Percentiles rank a stretch among this genome's conserved stretches.
Evolutionary conservation across 2,113 vertebrate species (phyloP).

Genomic region (Urocitellus parryii): DNA sequence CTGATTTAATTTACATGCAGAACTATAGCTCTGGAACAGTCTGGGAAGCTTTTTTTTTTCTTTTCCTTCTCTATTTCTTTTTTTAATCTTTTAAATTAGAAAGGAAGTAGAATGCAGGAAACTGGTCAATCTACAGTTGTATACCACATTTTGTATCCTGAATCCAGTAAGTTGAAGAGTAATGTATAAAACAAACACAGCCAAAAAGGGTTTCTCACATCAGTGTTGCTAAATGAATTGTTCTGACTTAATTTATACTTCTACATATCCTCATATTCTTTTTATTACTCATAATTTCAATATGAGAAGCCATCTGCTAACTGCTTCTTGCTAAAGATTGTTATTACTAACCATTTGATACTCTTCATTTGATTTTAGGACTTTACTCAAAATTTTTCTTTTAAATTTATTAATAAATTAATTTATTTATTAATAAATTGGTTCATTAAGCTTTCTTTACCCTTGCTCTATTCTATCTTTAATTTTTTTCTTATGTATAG

Average conservation of each 20-base stretch:
- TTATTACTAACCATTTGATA: not conserved
- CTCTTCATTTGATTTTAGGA: not conserved
- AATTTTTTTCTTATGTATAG: not conserved
- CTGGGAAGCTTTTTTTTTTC: not conserved
- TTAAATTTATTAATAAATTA: not conserved
- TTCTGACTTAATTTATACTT: not conserved
- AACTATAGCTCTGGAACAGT: not conserved
- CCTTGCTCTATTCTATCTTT: not conserved
- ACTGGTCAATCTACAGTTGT: not conserved
- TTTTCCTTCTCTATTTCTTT: not conserved
- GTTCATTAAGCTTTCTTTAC: not conserved
- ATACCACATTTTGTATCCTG: not conserved
- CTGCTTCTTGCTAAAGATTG: not conserved
- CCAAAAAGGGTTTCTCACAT: not conserved
- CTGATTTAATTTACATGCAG: not conserved
- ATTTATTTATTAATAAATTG: not conserved
- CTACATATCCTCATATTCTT: not conserved
- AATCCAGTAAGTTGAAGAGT: not conserved
- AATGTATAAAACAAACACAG: not conserved
- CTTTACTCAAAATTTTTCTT: not conserved
- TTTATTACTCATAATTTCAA: not conserved
- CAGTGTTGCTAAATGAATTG: not conserved
- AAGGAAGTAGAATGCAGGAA: not conserved
- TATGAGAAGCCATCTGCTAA: not conserved
- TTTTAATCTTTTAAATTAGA: not conserved